These are phyloP conservation scores for Rhegmatorhina hoffmannsi DNA, from an alignment of 2,113 vertebrate species.

Conservation along the genomic window DNA sequence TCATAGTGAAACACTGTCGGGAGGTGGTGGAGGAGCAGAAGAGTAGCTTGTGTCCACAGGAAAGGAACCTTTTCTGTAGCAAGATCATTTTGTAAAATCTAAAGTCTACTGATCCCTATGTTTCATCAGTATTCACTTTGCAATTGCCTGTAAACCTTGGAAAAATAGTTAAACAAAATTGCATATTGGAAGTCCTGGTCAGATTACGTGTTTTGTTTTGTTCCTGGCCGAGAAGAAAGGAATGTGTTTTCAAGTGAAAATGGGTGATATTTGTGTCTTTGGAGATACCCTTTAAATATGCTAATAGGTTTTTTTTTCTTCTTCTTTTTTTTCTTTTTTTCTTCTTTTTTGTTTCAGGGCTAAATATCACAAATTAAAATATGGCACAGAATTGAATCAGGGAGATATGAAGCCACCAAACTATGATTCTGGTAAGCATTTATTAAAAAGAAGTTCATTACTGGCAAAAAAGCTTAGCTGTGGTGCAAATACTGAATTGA, in stretches of 20 bases:
- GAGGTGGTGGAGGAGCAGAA: neutral
- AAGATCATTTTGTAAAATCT: neutral
- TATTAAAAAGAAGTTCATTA: neutral
- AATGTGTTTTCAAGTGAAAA: neutral
- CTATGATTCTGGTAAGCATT: slow-evolving; percentile 95
- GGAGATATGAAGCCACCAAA: slow-evolving; percentile 97
- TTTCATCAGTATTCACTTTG: neutral
- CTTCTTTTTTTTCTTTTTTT: neutral
- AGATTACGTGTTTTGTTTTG: neutral
- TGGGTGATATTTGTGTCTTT: neutral
- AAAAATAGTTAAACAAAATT: neutral
- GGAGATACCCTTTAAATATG: neutral
- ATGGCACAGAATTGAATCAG: slow-evolving; percentile 97
- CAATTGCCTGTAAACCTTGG: neutral
- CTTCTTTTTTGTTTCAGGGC: slow-evolving; percentile 79
- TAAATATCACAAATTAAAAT: slow-evolving; percentile 99
- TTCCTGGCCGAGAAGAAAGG: neutral
- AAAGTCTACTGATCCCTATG: neutral
- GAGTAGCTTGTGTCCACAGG: neutral
- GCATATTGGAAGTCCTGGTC: neutral
- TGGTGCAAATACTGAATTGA: neutral
- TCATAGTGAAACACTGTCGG: neutral
- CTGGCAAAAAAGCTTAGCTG: neutral
- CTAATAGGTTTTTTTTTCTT: slow-evolving; percentile 45
- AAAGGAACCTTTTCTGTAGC: neutral